Evolutionary conservation across 2,113 vertebrate species (phyloP), one percentile per base, ranked within the genome.

Genomic region (Pseudorasbora parva): DNA sequence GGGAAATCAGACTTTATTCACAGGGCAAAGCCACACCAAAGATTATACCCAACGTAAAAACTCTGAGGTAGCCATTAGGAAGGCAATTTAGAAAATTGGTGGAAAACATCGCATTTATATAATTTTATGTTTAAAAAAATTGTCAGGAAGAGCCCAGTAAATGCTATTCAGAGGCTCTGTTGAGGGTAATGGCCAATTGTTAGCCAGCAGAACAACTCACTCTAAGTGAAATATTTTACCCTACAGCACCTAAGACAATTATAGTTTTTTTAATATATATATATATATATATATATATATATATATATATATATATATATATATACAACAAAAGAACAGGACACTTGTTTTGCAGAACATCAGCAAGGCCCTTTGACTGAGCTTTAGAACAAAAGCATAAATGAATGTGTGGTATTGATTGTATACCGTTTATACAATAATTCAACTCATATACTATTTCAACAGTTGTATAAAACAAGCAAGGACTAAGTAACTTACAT

Each of bases 31-130:
- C 14, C 43, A 74, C 45, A 17, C 45, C 45, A 51, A 19, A 47
- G 57, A 79, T 47, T 64, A 45, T 78, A 47, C 41, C 64, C 17
- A 49, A 64, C 41, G 64, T 59, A 64, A 47, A 59, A 64, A 41
- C 60, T 66, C 60, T 19, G 57, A 79, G 41, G 43, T 49, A n/a
- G 41, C 37, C 43, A 25, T 79, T 30, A 30, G 25, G 17, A 23
- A 79, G 37, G 41, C 54, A 45, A 41, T 43, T 59, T 78, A 60
- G 33, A 43, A 78, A 59, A 43, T 23, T 1, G 12, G 14, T 27
- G 23, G 57, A 74, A 27, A 74, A 72, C 2, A 4, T 10, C 2
- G 23, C 72, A 51, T 74, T 74, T 49, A 30, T 51, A 19, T 51
- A 2, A 74, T 74, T 74, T 74, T 74, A 51, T 51, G 15, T 5